A percentile compares a stretch with the other conserved stretches of the same genome.
phyloP scores from a whole-genome alignment of 53 echinoderm and acorn worm genomes.

The Actinopyga echinites region DNA sequence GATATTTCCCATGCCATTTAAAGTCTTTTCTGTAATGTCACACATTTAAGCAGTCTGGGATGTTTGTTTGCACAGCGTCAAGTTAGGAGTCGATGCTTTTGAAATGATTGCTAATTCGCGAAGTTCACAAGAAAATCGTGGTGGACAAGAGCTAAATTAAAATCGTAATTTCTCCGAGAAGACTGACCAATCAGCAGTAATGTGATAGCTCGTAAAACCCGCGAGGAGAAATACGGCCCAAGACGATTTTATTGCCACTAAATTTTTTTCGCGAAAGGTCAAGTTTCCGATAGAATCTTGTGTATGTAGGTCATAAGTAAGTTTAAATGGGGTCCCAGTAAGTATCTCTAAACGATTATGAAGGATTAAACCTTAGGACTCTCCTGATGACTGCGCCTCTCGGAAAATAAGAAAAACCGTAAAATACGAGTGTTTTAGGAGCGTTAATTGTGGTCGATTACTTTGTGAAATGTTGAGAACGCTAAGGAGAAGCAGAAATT shows the following conservation, averaged over 20 bases:
- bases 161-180: neutral
- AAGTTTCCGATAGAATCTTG: conserved; percentile 4
- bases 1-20: too few relatives aligned
- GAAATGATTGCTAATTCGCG: too few relatives aligned
- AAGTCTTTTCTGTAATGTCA: too few relatives aligned
- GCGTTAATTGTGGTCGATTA: conserved; percentile 20
- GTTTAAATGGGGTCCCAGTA: neutral
- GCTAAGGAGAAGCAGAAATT: too few relatives aligned
- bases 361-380: too few relatives aligned
- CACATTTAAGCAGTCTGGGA: too few relatives aligned
- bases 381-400: too few relatives aligned
- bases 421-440: conserved; percentile 17
- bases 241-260: conserved; percentile 3
- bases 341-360: too few relatives aligned
- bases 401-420: too few relatives aligned
- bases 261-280: conserved; percentile 11
- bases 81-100: too few relatives aligned
- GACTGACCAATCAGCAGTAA: conserved; percentile 15
- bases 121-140: neutral
- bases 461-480: neutral
- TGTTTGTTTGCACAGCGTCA: too few relatives aligned
- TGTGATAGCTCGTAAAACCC: conserved; percentile 28
- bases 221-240: conserved; percentile 8
- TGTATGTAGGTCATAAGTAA: conserved; percentile 18
- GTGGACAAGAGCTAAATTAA: conserved; percentile 27